phyloP scores from a whole-genome alignment of 1,140 invertebrate species.

The Lamellibrachia luymesi region DNA sequence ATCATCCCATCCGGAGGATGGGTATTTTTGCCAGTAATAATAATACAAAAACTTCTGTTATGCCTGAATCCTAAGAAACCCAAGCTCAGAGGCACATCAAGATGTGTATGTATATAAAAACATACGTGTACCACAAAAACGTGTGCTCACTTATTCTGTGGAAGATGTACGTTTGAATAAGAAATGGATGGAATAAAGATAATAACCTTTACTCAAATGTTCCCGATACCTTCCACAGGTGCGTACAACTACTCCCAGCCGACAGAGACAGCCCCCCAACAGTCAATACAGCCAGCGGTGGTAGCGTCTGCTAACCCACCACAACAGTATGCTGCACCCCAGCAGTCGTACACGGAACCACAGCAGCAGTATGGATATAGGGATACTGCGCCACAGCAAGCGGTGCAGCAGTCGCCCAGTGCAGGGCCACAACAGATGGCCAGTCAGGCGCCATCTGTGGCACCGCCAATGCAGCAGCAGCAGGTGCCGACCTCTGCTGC shows the following conservation, averaged over 20 bases:
- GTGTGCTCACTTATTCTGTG: no score
- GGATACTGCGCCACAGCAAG: slow-evolving; percentile 1
- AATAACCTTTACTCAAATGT: not conserved
- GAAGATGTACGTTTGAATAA: no score
- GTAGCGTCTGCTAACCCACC: not conserved
- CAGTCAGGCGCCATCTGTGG: not conserved
- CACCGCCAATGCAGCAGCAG: not conserved
- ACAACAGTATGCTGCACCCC: slow-evolving; percentile 18
- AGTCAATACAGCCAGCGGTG: not conserved
- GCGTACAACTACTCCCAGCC: slow-evolving; percentile 24
- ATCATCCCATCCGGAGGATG: no score
- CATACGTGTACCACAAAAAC: no score
- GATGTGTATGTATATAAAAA: no score
- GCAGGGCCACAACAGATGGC: not conserved
- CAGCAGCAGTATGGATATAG: slow-evolving; percentile 19
- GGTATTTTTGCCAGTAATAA: no score
- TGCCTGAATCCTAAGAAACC: no score
- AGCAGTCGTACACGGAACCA: slow-evolving; percentile 16
- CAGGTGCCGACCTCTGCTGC: slow-evolving; percentile 22
- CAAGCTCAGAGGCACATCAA: no score
- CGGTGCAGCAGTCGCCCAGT: not conserved
- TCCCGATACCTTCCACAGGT: slow-evolving; percentile 24
- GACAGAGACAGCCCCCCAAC: slow-evolving; percentile 27
- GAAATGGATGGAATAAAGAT: not conserved
- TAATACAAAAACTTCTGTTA: no score